Conservation (phyloP, 2,888 invertebrate genomes). For the Diploptera punctata region DNA sequence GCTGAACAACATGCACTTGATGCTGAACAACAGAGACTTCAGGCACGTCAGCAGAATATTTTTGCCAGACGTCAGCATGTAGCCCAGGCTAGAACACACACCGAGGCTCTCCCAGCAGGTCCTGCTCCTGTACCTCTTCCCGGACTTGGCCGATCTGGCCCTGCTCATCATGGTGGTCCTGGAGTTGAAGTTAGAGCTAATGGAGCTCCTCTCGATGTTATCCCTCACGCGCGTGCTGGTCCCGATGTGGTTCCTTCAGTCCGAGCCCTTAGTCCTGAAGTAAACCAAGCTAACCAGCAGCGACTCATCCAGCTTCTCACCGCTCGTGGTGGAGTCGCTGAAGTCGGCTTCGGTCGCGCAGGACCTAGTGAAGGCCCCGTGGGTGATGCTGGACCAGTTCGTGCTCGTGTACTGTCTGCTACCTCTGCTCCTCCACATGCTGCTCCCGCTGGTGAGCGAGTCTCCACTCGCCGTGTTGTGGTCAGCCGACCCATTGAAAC, state of each 20-base stretch:
- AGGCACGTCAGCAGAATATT: constrained; percentile 32
- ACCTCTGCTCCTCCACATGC: constrained; percentile 61
- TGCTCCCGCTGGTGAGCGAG: constrained; percentile 61
- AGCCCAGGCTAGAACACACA: constrained; percentile 1
- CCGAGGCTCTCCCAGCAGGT: constrained; percentile 32
- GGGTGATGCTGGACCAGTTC: constrained; percentile 57
- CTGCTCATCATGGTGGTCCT: constrained; percentile 34
- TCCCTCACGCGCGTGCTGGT: constrained; percentile 33
- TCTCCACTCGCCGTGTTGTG: constrained; percentile 66
- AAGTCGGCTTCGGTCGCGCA: constrained; percentile 52
- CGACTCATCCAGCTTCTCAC: constrained; percentile 60
- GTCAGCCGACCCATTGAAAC: constrained; percentile 67
- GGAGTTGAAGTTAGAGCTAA: constrained; percentile 43
- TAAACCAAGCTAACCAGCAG: constrained; percentile 56
- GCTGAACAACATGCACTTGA: constrained; percentile 31
- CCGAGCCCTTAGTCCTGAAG: constrained; percentile 51
- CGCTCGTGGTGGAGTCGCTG: constrained; percentile 52
- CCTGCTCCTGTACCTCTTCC: constrained; percentile 33
- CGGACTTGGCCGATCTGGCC: constrained; percentile 35
- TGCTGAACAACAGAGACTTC: constrained; percentile 29
- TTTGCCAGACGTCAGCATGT: constrained; percentile 27
- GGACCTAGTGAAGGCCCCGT: constrained; percentile 52
- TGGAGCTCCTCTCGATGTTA: constrained; percentile 43
- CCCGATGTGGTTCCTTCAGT: constrained; percentile 50
- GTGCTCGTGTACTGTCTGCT: constrained; percentile 63